Evolutionary conservation across 2,797 vertebrate genomes (phyloP).

Genomic region (Paratrypauchen microcephalus): DNA sequence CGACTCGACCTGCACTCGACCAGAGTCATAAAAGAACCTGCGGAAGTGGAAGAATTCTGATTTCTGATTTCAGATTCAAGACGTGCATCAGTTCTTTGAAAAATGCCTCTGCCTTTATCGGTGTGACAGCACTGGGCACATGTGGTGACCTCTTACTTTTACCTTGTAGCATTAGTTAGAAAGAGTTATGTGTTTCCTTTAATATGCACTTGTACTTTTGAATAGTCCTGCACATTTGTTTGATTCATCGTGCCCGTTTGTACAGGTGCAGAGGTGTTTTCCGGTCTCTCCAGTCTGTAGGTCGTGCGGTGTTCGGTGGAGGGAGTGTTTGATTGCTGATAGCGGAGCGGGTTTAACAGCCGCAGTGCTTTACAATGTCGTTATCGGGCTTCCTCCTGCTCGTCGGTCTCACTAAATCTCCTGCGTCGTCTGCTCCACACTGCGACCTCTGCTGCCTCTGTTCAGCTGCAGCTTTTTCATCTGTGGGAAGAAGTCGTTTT

Average conservation of each 20-base stretch:
- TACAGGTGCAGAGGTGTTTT: no score
- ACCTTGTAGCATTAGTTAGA: no score
- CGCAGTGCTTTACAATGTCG: slow-evolving; percentile 56
- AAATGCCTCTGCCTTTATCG: neutral
- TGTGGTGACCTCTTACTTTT: neutral
- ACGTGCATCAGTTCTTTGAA: neutral
- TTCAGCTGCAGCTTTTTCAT: slow-evolving; percentile 3
- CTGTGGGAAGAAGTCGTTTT: neutral
- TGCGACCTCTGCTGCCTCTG: slow-evolving; percentile 22
- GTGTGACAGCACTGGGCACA: neutral
- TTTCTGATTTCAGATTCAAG: neutral
- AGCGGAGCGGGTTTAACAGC: neutral
- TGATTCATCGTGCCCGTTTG: no score
- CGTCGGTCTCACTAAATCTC: slow-evolving; percentile 56
- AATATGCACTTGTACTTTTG: no score
- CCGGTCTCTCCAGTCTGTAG: no score
- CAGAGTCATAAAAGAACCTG: neutral
- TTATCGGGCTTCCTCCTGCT: slow-evolving; percentile 59
- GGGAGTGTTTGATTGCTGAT: slow-evolving; percentile 16
- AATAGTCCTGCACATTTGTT: no score
- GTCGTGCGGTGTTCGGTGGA: neutral
- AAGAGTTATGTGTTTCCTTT: no score
- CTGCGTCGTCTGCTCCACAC: slow-evolving; percentile 30
- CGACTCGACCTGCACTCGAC: neutral
- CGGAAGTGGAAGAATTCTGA: neutral